Conservation (phyloP, 2,113 vertebrate genomes). For the Ia io region DNA sequence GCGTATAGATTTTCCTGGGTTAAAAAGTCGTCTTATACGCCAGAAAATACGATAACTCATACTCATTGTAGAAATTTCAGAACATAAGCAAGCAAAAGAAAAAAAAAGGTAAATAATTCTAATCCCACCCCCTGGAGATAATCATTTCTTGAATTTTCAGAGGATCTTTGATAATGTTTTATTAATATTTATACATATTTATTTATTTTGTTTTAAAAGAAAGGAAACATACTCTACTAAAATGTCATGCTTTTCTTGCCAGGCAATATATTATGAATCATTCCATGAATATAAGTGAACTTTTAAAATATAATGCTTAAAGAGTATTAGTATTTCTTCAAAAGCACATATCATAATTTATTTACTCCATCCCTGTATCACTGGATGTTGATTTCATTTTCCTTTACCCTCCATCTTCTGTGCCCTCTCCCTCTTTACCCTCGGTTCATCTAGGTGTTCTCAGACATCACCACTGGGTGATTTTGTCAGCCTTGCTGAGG, state of each 20-base stretch:
- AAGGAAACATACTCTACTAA: constrained; percentile 31
- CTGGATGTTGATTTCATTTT: neutral
- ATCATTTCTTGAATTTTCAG: constrained; percentile 42
- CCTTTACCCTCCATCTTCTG: neutral
- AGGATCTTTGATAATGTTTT: constrained; percentile 38
- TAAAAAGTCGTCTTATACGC: no score
- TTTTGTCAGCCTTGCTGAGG: neutral
- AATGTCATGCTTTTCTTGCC: constrained; percentile 37
- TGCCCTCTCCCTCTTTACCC: neutral
- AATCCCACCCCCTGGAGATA: neutral
- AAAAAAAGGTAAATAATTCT: constrained; percentile 35
- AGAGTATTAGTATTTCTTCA: neutral
- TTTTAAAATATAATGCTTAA: constrained; percentile 34
- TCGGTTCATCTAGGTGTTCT: neutral
- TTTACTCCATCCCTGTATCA: neutral
- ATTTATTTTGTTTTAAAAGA: constrained; percentile 30
- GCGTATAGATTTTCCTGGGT: no score
- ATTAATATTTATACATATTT: constrained; percentile 44
- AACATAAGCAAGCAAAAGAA: constrained; percentile 30
- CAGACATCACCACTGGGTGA: neutral
- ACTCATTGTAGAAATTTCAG: constrained; percentile 51
- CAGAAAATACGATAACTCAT: no score
- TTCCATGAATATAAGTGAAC: constrained; percentile 41
- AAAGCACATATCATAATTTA: neutral
- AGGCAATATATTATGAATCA: constrained; percentile 28